Percentiles rank a stretch among this genome's conserved stretches.
These are phyloP conservation scores for Toxotes lorentzi DNA, from an alignment of 2,797 vertebrate species.

Conservation along the genomic window DNA sequence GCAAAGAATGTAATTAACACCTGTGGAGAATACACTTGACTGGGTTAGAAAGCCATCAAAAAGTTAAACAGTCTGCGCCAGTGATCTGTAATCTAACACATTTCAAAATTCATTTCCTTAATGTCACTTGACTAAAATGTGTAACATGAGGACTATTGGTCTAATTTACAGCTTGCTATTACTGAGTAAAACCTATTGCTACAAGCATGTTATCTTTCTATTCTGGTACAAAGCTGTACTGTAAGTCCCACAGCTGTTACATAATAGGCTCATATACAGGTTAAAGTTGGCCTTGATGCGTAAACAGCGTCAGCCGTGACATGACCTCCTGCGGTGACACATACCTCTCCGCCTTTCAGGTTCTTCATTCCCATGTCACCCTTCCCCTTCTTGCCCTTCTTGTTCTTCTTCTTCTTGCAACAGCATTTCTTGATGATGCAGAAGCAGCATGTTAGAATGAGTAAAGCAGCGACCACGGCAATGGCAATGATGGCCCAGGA, in stretches of 20 bases:
- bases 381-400: conserved; percentile 98
- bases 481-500: conserved; percentile 97
- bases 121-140: conserved; percentile 2
- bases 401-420: conserved; percentile 99
- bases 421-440: conserved; percentile 99
- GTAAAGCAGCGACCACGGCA: conserved; percentile 92
- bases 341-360: conserved; percentile 88
- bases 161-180: conserved; percentile 1
- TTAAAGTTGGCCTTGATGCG: conserved; percentile 7
- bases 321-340: conserved; percentile 48
- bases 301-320: conserved; percentile 17
- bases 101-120: conserved; percentile 40
- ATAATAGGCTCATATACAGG: conserved; percentile 42
- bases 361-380: conserved; percentile 90
- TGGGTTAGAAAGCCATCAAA: conserved; percentile 59
- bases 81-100: conserved; percentile 43
- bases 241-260: conserved; percentile 41
- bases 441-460: conserved; percentile 97
- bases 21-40: conserved; percentile 61
- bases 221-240: conserved; percentile 15
- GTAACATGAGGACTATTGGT: neutral
- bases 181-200: conserved; percentile 17
- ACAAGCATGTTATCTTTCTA: conserved; percentile 24
- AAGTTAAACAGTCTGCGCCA: conserved; percentile 43
- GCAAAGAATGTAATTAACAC: conserved; percentile 65